phyloP scores from a whole-genome alignment of 2,797 vertebrate genomes.

The Orestias chungarensis region DNA sequence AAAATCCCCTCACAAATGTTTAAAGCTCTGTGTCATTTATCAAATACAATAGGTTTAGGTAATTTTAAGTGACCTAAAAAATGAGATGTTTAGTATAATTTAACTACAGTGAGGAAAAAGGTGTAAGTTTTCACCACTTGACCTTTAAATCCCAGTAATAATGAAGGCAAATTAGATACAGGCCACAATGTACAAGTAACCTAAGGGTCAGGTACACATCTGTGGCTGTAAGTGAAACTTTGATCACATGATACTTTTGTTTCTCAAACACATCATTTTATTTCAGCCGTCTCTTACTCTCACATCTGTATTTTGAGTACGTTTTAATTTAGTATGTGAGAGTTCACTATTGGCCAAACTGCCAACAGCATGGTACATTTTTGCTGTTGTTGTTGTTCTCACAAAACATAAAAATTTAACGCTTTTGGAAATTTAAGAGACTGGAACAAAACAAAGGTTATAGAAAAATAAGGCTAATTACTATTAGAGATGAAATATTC shows the following conservation, averaged over 20 bases:
- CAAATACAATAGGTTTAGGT: no score
- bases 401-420: not conserved
- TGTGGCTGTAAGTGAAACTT: not conserved
- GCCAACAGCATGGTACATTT: not conserved
- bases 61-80: no score
- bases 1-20: no score
- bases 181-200: not conserved
- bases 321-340: not conserved
- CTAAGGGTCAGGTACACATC: not conserved
- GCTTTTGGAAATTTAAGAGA: not conserved
- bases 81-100: no score
- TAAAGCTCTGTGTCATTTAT: no score
- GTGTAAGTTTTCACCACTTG: no score
- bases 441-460: no score
- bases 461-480: no score
- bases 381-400: not conserved
- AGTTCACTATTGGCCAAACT: not conserved
- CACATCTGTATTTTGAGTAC: slow-evolving; percentile 1
- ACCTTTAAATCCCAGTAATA: no score
- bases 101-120: no score
- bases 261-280: not conserved
- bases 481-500: not conserved
- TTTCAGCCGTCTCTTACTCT: slow-evolving; percentile 11
- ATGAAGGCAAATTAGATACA: no score
- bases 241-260: not conserved